Conservation (phyloP, 2,797 vertebrate species). For the Amblyraja radiata region DNA sequence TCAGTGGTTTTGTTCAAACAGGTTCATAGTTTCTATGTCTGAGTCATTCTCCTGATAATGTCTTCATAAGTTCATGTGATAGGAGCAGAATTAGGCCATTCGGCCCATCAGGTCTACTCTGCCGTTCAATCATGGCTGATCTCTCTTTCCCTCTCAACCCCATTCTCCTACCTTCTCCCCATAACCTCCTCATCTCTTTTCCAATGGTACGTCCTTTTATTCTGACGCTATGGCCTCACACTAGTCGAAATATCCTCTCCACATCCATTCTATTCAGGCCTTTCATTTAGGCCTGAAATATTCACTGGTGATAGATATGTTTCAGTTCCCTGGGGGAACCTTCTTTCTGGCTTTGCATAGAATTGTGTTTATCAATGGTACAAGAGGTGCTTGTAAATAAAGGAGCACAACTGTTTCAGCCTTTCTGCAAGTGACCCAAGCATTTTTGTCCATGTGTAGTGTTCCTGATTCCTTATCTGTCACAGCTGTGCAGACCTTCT, state of each 20-base stretch:
- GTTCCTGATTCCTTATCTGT: constrained; percentile 4
- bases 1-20: no score
- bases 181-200: no score
- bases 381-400: background rate
- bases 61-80: background rate
- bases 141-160: no score
- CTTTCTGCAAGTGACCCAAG: background rate
- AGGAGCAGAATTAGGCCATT: no score
- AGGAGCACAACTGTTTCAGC: background rate
- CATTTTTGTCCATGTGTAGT: background rate
- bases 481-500: constrained; percentile 11
- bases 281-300: background rate
- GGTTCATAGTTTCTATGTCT: background rate
- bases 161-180: no score
- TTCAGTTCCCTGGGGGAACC: background rate
- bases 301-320: background rate
- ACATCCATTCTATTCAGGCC: no score
- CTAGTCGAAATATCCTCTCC: no score
- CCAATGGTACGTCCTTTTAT: no score
- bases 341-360: background rate
- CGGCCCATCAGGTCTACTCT: no score
- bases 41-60: background rate
- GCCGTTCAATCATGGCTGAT: no score
- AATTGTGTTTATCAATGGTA: background rate
- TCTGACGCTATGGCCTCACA: no score